phyloP scores from a whole-genome alignment of 1,140 invertebrate genomes.

The Bombus breviceps region DNA sequence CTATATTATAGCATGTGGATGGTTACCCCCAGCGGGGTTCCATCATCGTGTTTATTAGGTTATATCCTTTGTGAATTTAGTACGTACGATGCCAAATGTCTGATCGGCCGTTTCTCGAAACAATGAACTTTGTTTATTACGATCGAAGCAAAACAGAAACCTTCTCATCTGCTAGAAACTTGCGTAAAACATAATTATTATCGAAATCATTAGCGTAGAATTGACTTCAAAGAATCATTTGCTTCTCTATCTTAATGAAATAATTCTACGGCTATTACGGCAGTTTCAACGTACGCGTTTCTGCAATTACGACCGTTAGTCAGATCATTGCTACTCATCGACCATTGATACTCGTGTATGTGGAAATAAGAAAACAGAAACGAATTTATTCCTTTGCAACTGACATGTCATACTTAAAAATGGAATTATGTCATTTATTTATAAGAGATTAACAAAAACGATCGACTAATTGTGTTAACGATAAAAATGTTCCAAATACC shows the following conservation, averaged over 20 bases:
- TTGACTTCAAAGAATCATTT: conserved; percentile 1
- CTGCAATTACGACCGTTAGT: not conserved
- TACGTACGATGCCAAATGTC: not conserved
- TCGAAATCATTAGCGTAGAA: not conserved
- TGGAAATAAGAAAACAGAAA: not conserved
- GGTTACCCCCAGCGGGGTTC: too few species aligned
- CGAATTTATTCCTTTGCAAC: too few species aligned
- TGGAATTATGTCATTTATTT: too few species aligned
- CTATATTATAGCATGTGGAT: too few species aligned
- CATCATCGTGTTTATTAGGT: too few species aligned
- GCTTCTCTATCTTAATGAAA: not conserved
- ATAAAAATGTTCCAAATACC: not conserved
- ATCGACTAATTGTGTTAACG: too few species aligned
- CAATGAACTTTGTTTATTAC: not conserved
- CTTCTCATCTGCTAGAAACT: not conserved
- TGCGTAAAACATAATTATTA: not conserved
- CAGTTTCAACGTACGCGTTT: not conserved
- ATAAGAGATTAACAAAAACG: too few species aligned
- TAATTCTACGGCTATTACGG: not conserved
- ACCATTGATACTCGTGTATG: not conserved
- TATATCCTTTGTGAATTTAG: too few species aligned
- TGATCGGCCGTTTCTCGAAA: not conserved
- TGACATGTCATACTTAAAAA: too few species aligned
- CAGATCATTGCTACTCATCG: not conserved
- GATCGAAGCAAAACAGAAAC: not conserved